These are phyloP conservation scores for Diadumene lineata DNA, from an alignment of 92 coral and sea anemone genomes.

Conservation along the genomic window DNA sequence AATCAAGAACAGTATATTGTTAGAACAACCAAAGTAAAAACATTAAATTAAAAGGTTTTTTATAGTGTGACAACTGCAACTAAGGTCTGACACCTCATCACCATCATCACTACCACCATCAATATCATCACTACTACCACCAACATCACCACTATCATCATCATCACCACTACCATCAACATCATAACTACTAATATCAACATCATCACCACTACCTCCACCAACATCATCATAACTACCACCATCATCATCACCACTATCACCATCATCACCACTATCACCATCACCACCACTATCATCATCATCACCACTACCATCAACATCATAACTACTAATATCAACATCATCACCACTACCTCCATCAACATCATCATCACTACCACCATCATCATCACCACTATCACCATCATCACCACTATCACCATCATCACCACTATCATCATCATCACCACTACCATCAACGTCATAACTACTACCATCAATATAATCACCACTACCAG, in stretches of 20 bases:
- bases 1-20: too few species aligned
- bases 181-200: neutral
- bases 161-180: neutral
- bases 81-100: too few species aligned
- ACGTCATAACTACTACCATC: neutral
- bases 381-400: neutral
- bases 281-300: neutral
- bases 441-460: neutral
- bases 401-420: neutral
- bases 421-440: neutral
- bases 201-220: neutral
- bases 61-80: too few species aligned
- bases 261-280: neutral
- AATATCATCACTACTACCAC: neutral
- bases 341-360: neutral
- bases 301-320: neutral
- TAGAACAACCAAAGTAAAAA: too few species aligned
- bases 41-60: too few species aligned
- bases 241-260: neutral
- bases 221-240: neutral
- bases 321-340: neutral
- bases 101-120: neutral
- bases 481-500: neutral
- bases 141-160: neutral
- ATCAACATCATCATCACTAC: neutral